Base-by-base conservation (phyloP, 1,140 invertebrate species). In the Sipha flava region DNA sequence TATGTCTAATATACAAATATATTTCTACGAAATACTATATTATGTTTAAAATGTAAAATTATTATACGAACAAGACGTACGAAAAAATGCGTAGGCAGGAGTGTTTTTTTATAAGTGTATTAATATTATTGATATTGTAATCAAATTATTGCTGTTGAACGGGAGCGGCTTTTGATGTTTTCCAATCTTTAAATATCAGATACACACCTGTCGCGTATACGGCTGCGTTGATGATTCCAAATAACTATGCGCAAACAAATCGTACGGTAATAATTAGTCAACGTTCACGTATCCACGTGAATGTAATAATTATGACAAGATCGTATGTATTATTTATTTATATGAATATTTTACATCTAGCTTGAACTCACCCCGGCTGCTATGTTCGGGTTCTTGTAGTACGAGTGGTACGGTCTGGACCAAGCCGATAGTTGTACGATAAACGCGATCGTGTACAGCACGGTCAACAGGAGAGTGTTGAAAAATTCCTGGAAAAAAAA, bases 171-270 rank as follows among this genome's bases (percentile, higher is more conserved):
- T 72, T 79, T 2, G 77, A 83, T 84, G 62, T 86, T 84, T 91
- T 92, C 87, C 91, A 92, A 83, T 94, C 92, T 77, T 90, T 84
- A 85, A 90, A 93, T 59, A 95, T 86, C 82, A 94, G 89, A 84
- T 91, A 94, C 6, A 91, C 86, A 72, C 91, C 92, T 52, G 89
- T 90, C 3, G 87, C 92, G 82, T 95, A 95, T 6, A 90, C 92
- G 47, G 92, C 80, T n/a, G 91, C 91, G 84, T 94, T 94, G 85
- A 95, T 90, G 1, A 95, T 85, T 80, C 92, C 93, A 83, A 95
- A 94, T 26, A 91, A 88, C 92, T 94, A 85, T 16, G 47, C 16
- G 64, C 68, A 79, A 62, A 43, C 9, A 43, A n/a, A n/a, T n/a
- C n/a, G n/a, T n/a, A n/a, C n/a, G n/a, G n/a, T n/a, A n/a, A n/a